Conservation (phyloP, 2,113 vertebrate species). For the Colaptes auratus region DNA sequence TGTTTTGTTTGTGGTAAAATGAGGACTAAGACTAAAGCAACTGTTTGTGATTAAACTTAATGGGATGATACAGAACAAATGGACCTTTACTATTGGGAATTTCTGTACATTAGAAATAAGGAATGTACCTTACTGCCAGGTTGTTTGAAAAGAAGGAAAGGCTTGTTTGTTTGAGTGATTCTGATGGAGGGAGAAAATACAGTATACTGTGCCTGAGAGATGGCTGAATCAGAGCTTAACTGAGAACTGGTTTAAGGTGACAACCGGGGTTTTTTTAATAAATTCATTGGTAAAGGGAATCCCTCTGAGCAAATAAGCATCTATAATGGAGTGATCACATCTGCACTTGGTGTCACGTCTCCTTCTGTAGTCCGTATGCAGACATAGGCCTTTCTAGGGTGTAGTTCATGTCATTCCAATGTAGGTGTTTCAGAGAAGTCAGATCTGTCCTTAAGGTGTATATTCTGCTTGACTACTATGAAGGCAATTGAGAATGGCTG, state of each 20-base stretch:
- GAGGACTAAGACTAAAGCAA: not conserved
- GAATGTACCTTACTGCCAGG: not conserved
- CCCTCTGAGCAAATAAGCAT: not conserved
- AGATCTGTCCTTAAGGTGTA: not conserved
- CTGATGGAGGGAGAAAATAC: not conserved
- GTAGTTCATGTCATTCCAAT: not conserved
- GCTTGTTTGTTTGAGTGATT: not conserved
- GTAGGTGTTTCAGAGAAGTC: not conserved
- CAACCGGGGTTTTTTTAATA: fast-evolving
- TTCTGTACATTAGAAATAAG: not conserved
- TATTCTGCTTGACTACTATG: not conserved
- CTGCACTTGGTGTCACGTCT: not conserved
- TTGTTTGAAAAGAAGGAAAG: not conserved
- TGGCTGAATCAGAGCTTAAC: not conserved
- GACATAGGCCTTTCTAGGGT: not conserved
- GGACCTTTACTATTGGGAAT: not conserved
- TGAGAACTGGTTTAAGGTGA: not conserved
- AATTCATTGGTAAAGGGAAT: not conserved
- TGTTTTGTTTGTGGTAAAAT: not conserved
- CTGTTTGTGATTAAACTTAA: not conserved
- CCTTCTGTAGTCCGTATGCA: not conserved
- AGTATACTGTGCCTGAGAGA: not conserved
- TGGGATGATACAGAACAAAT: not conserved
- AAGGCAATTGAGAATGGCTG: not conserved
- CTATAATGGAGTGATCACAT: not conserved